Evolutionary conservation across 2,797 vertebrate genomes (phyloP).

Genomic region (Capromys pilorides): DNA sequence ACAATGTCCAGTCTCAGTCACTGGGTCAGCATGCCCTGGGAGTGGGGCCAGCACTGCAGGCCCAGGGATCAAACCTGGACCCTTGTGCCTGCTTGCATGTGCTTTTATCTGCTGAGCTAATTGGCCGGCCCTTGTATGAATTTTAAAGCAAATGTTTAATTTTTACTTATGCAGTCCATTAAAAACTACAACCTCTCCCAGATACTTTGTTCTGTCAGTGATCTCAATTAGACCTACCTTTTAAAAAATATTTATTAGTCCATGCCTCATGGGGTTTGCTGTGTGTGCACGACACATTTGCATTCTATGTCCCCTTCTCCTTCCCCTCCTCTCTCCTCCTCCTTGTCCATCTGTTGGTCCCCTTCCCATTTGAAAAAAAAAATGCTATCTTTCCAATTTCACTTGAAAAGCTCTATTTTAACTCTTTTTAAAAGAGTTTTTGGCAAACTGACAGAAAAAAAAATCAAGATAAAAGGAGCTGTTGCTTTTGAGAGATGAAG

Average conservation of each 20-base stretch:
- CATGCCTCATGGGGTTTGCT: not conserved
- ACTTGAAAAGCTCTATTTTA: not conserved
- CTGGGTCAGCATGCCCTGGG: no score
- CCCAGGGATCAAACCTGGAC: no score
- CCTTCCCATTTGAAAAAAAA: not conserved
- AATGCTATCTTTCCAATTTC: not conserved
- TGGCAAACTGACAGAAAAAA: constrained; percentile 27
- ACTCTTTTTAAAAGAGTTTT: constrained; percentile 21
- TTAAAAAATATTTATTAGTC: not conserved
- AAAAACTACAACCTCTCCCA: not conserved
- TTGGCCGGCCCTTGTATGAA: no score
- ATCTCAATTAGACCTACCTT: not conserved
- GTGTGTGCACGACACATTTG: not conserved
- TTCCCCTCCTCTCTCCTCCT: not conserved
- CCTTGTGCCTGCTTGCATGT: no score
- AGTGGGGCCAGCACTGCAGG: no score
- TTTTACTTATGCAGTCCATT: constrained; percentile 52
- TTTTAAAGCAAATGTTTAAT: constrained; percentile 54
- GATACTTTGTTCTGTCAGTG: not conserved
- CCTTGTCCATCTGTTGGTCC: not conserved
- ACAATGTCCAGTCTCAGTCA: no score
- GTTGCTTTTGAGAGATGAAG: not conserved
- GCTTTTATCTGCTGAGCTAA: no score
- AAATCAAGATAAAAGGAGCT: not conserved
- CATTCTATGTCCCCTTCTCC: not conserved